These are phyloP conservation scores for Nipponia nippon DNA, from an alignment of 2,113 vertebrate species.

Conservation along the genomic window DNA sequence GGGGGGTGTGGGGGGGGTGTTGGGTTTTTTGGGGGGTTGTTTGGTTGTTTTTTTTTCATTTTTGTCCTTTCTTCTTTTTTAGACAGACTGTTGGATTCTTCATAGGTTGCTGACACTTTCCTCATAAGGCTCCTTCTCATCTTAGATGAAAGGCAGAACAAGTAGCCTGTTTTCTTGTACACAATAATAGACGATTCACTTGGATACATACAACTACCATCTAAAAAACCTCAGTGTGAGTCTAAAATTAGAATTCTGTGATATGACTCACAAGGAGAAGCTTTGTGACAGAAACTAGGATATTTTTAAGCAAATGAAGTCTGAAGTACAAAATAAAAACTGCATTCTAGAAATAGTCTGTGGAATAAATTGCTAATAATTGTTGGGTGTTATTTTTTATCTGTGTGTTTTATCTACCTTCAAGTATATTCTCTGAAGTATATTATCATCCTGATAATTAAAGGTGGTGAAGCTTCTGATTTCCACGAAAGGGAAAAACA, in stretches of 20 bases:
- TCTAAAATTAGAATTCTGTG: constrained; percentile 41
- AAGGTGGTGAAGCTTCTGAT: background rate
- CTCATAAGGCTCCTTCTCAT: background rate
- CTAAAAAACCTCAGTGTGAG: background rate
- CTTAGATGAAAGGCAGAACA: constrained; percentile 4
- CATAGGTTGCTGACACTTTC: background rate
- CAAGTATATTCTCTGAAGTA: background rate
- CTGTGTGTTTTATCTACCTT: background rate
- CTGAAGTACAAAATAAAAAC: constrained; percentile 38
- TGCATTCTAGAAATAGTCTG: background rate
- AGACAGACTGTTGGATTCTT: background rate
- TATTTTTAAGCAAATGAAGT: constrained; percentile 49
- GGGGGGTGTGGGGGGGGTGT: no score
- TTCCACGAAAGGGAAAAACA: background rate
- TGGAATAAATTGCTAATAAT: background rate
- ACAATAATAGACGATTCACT: background rate
- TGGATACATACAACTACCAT: background rate
- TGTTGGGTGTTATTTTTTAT: background rate
- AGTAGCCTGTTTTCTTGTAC: constrained; percentile 2
- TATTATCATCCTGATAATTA: background rate
- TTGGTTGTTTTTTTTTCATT: background rate
- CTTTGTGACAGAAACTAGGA: constrained; percentile 17
- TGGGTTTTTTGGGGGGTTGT: no score
- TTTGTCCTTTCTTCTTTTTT: background rate
- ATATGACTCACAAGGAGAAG: constrained; percentile 51